Percentiles rank a stretch among this genome's conserved stretches.
Evolutionary conservation across 2,113 vertebrate genomes (phyloP).

Genomic region (Dunckerocampus dactyliophorus): DNA sequence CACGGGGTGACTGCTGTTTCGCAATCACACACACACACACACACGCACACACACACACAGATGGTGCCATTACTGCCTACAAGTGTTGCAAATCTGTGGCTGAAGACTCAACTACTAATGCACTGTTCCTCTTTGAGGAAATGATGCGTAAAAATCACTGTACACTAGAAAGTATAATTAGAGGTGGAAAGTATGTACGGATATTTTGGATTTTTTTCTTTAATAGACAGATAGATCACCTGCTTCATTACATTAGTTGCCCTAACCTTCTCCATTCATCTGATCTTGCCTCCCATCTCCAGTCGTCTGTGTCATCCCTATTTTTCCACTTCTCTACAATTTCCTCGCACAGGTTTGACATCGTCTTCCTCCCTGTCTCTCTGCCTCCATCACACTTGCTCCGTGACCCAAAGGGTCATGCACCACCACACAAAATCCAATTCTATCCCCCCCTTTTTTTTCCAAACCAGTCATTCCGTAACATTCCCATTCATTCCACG

Average conservation of each 20-base stretch:
- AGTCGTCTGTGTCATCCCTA: constrained; percentile 13
- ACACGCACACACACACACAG: background rate
- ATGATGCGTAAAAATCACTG: background rate
- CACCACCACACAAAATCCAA: constrained; percentile 59
- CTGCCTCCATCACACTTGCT: constrained; percentile 21
- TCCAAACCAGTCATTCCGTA: no score
- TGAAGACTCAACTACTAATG: no score
- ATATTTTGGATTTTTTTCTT: no score
- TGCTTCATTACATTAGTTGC: constrained; percentile 19
- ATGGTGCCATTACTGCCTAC: background rate
- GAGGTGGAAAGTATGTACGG: no score
- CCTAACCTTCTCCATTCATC: constrained; percentile 23
- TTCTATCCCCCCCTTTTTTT: constrained; percentile 54
- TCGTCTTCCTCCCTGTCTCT: constrained; percentile 9
- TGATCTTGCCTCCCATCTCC: constrained; percentile 22
- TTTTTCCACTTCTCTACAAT: constrained; percentile 30
- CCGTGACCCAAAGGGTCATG: constrained; percentile 60
- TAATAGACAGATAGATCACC: background rate
- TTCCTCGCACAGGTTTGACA: constrained; percentile 12
- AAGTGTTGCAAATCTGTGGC: background rate
- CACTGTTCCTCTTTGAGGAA: background rate
- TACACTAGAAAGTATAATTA: no score
- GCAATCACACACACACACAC: background rate
- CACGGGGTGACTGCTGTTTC: background rate
- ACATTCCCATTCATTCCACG: constrained; percentile 66